Evolutionary conservation across 2,113 vertebrate genomes (phyloP).

Genomic region (Smithornis capensis): DNA sequence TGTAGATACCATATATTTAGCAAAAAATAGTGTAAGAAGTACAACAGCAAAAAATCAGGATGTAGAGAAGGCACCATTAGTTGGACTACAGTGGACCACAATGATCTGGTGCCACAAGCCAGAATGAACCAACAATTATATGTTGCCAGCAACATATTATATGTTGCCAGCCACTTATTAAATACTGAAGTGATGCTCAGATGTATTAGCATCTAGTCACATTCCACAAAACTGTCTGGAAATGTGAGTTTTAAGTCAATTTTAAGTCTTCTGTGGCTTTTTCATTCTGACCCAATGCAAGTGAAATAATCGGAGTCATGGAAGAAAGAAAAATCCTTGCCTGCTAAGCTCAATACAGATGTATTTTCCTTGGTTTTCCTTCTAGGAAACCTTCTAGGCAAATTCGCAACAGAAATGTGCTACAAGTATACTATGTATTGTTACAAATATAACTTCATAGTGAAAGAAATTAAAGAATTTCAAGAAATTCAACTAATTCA

Average conservation of each 20-base stretch:
- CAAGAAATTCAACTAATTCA: background rate
- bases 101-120: background rate
- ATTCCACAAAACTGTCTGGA: background rate
- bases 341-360: background rate
- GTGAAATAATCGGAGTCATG: background rate
- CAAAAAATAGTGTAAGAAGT: background rate
- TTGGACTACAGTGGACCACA: background rate
- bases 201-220: background rate
- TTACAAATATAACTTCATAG: background rate
- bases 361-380: background rate
- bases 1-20: background rate
- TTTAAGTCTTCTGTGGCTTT: background rate
- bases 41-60: background rate
- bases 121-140: background rate
- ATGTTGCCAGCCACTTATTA: background rate
- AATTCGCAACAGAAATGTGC: background rate
- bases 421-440: background rate
- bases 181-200: background rate
- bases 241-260: background rate
- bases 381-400: background rate
- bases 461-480: background rate
- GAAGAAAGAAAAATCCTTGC: background rate
- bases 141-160: background rate
- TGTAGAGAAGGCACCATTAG: background rate
- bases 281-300: background rate